Conservation (phyloP, 2,113 vertebrate species). For the Anser brachyrhynchus region DNA sequence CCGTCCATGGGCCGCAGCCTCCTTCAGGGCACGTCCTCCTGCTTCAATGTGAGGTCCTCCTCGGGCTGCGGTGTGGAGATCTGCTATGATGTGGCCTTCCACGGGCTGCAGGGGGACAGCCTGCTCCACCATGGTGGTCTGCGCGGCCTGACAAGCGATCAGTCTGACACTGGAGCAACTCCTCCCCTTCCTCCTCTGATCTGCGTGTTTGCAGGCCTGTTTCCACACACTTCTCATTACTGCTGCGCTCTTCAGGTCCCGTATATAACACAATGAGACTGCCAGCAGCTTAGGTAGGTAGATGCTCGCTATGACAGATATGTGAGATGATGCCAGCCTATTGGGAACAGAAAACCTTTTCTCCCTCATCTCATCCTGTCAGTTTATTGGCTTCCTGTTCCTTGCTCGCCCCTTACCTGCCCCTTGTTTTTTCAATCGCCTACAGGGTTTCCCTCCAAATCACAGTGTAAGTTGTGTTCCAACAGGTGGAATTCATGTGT, state of each 20-base stretch:
- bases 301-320: background rate
- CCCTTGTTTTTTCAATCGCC: background rate
- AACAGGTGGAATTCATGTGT: background rate
- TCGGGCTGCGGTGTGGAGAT: accelerated
- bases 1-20: background rate
- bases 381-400: background rate
- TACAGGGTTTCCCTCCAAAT: background rate
- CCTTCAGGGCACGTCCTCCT: background rate
- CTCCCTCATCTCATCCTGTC: background rate
- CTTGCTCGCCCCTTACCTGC: background rate
- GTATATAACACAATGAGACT: background rate
- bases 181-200: background rate
- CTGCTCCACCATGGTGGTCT: background rate
- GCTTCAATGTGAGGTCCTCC: background rate
- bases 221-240: background rate
- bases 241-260: background rate
- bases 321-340: background rate
- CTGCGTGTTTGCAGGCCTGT: background rate
- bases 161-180: background rate
- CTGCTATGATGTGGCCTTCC: background rate
- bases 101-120: background rate
- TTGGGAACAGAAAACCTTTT: background rate
- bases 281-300: background rate
- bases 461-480: background rate
- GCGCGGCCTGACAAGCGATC: background rate